Base-by-base conservation (phyloP, 92 coral and sea anemone species). In the Bergia sp. region DNA sequence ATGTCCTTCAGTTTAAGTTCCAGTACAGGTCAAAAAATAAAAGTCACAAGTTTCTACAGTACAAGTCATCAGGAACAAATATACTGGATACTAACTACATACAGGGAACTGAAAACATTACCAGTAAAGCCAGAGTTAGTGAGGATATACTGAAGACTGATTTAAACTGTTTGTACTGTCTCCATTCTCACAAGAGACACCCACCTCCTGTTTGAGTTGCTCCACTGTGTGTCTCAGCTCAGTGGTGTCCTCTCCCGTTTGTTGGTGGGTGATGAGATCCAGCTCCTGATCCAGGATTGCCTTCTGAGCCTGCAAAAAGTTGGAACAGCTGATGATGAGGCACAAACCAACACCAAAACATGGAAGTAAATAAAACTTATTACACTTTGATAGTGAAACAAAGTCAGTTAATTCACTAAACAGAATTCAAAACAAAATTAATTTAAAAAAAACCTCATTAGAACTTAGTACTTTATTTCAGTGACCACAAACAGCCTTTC, bases 191-290 rank as follows among this genome's bases (percentile, higher is more conserved):
- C 15, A 74, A 78, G n/a, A 3, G 42, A 80, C 71, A 77, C 82
- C 42, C 65, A 97, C 99, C 98, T 97, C 99, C 88, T 97, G 98
- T 90, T 97, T 97, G 38, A 97, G 94, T 92, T 97, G 98, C 81
- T 97, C 99, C 40, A 97, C 97, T 84, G 94, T 97, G 86, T 95
- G 92, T 88, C 89, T 95, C 55, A 97, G 92, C 82, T 97, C 98
- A 42, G 99, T 94, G 5, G 99, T 97, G 90, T 97, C 99, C 86
- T 97, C 99, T 47, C 99, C 99, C 38, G 93, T 95, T 88, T 95
- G 95, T 85, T 95, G 97, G 85, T 97, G 98, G 41, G 98, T 92
- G 76, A 95, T 95, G 80, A 97, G 94, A 67, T 95, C 98, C 38
- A 97, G 92, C 79, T 97, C 99, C 80, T 96, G 99, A 73, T 97